Conservation (phyloP, 1,140 invertebrate genomes). For the Adelges cooleyi region DNA sequence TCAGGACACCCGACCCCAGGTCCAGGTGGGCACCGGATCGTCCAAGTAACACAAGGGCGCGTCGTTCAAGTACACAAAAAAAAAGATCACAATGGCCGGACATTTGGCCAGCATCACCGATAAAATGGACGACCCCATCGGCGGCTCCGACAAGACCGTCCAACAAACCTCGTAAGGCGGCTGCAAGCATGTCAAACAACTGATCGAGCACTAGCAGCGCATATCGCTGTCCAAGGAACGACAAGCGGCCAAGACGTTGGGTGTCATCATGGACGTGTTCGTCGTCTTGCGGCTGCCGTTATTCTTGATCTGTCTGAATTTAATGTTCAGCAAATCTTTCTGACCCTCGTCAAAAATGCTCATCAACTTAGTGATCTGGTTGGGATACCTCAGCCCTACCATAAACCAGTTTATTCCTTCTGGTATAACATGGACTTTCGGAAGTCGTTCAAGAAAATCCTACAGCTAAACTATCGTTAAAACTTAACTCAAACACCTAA, state of each 20-base stretch:
- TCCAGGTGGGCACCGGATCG: no score
- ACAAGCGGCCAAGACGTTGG: constrained; percentile 78
- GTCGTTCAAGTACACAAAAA: no score
- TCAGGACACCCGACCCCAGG: no score
- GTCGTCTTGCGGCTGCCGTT: constrained; percentile 95
- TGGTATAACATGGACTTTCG: constrained; percentile 96
- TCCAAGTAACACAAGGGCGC: no score
- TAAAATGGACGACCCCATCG: background rate
- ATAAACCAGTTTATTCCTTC: constrained; percentile 92
- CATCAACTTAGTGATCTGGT: constrained; percentile 86
- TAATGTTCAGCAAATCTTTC: constrained; percentile 69
- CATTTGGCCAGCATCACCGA: constrained; percentile 2
- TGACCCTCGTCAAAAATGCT: constrained; percentile 55
- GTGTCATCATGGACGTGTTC: constrained; percentile 90
- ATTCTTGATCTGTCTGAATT: constrained; percentile 87
- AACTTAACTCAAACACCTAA: no score
- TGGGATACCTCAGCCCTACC: constrained; percentile 95
- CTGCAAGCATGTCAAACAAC: constrained; percentile 55
- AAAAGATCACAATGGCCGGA: no score
- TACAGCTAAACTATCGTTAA: constrained; percentile 51
- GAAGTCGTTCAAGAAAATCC: constrained; percentile 76
- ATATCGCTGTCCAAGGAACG: constrained; percentile 86
- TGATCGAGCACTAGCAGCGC: constrained; percentile 85
- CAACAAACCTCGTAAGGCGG: background rate
- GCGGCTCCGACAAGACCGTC: background rate